A percentile compares a stretch with the other conserved stretches of the same genome.
Evolutionary conservation across 2,797 vertebrate species (phyloP).

Genomic region (Vultur gryphus): DNA sequence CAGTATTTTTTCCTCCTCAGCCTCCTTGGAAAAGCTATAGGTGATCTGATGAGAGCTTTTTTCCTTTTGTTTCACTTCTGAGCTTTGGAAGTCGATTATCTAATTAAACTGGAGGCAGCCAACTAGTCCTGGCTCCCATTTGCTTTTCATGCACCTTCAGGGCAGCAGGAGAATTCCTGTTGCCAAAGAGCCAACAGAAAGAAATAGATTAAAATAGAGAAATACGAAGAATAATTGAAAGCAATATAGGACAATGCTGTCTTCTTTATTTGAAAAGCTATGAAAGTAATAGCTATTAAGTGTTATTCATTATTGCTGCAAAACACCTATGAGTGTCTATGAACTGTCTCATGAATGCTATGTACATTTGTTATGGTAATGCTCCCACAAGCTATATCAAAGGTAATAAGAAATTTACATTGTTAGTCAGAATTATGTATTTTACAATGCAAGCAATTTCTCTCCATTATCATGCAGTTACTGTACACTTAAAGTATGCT

Average conservation of each 20-base stretch:
- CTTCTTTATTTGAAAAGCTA: not conserved
- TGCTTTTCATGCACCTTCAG: not conserved
- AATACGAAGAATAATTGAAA: not conserved
- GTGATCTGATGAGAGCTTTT: not conserved
- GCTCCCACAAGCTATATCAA: not conserved
- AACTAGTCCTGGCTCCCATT: not conserved
- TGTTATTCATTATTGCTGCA: not conserved
- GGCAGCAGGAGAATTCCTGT: not conserved
- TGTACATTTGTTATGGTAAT: not conserved
- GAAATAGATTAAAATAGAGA: not conserved
- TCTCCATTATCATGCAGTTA: not conserved
- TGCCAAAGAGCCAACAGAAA: not conserved
- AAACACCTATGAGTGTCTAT: not conserved
- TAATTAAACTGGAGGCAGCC: not conserved
- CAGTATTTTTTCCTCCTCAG: not conserved
- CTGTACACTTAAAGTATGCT: not conserved
- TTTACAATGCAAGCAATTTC: slow-evolving; percentile 1
- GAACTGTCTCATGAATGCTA: not conserved
- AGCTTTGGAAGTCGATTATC: not conserved
- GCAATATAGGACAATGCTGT: not conserved
- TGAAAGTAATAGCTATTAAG: not conserved
- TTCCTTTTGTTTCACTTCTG: not conserved
- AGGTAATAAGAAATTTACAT: not conserved
- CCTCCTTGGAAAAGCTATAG: not conserved
- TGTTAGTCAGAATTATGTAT: not conserved